Conservation (phyloP, 64 coral and sea anemone genomes). For the Montipora cactus region DNA sequence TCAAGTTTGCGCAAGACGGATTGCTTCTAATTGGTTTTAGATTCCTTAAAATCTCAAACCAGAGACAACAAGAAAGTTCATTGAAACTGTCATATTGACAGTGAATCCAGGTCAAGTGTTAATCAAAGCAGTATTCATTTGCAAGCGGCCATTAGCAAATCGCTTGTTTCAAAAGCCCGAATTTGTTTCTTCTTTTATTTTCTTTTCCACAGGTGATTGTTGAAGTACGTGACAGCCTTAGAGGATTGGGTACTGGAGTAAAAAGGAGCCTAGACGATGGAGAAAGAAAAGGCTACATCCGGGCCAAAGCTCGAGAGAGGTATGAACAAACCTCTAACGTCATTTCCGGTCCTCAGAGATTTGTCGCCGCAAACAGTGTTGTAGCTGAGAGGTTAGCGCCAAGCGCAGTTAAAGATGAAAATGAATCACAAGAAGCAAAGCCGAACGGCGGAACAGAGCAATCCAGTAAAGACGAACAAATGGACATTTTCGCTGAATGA, state of each 20-base stretch:
- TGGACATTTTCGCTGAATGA: slow-evolving; percentile 38
- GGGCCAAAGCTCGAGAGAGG: slow-evolving; percentile 70
- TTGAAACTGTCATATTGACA: no score
- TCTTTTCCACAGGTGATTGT: slow-evolving; percentile 59
- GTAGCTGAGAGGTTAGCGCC: not conserved
- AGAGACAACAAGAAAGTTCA: no score
- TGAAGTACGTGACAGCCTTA: slow-evolving; percentile 62
- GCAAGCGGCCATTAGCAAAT: not conserved
- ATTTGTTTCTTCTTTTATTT: not conserved
- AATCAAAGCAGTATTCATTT: no score
- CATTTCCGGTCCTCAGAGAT: not conserved
- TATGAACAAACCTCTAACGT: slow-evolving; percentile 4
- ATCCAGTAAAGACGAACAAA: not conserved
- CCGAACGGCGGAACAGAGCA: not conserved
- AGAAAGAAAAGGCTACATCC: slow-evolving; percentile 36
- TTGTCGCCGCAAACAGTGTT: not conserved
- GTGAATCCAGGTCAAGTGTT: no score
- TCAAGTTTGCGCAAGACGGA: no score
- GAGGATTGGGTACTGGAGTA: slow-evolving; percentile 65
- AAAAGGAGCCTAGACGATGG: slow-evolving; percentile 72
- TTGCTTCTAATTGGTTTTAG: no score
- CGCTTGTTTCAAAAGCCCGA: not conserved
- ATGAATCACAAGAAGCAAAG: not conserved
- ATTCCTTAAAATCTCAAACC: no score
- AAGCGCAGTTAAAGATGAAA: not conserved